Evolutionary conservation across 1,140 invertebrate genomes (phyloP), one percentile per base, ranked within the genome.

Genomic region (Hycleus phaleratus): DNA sequence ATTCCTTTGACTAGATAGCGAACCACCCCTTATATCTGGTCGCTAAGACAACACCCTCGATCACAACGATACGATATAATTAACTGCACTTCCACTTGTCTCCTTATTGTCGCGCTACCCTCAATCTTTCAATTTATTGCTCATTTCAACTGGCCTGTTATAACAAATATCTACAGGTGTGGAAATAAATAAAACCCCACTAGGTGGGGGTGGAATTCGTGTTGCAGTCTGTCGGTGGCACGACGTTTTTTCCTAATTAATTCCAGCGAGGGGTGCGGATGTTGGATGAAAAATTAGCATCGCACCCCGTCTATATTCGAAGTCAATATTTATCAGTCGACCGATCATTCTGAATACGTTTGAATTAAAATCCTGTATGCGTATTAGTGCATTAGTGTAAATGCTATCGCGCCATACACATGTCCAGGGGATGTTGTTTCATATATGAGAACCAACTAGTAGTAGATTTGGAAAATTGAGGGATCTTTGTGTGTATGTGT

Each of bases 291-390:
- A 47, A 25, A 47, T 47, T 47, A 47, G 24, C 11, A 68, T 68
- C 58, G 46, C 51, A 50, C 58, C 51, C 42, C 25, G 38, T 6
- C 12, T 61, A 45, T 60, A 49, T 61, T 61, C 58, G 58, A 56
- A 68, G 65, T 67, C 65, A 58, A 66, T 68, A 66, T 68, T 68
- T 67, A 68, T 68, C 67, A 68, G 67, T 67, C 61, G 61, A 68
- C 49, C 63, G 65, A 68, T 68, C 65, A 66, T 59, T 65, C 61
- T 68, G 67, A 68, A 68, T 68, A 61, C 58, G 53, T 58, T 32
- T 46, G 65, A 68, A 67, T 68, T 64, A 68, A 68, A 67, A 65
- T 66, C 61, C 52, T 32, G 62, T 65, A 64, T 62, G 56, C 58
- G 63, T 54, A 65, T 62, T 61, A 65, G 59, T 53, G 65, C 64